A percentile compares a stretch with the other conserved stretches of the same genome.
Conservation (phyloP, 2,888 invertebrate genomes). For the Chydorus sphaericus region DNA sequence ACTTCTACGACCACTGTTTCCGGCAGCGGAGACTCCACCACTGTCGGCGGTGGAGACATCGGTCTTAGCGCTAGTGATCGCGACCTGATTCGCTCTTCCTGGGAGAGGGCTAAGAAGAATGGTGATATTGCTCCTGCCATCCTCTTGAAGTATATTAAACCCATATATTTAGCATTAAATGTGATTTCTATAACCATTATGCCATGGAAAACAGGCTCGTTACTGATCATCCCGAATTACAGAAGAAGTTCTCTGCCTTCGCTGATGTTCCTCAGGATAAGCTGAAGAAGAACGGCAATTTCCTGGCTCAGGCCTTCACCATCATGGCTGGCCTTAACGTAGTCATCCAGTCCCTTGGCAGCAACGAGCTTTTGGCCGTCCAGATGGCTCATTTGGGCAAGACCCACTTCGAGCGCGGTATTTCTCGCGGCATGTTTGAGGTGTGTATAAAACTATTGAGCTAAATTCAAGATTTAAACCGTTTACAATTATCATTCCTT, state of each 20-base stretch:
- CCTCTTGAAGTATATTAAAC: background rate
- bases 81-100: background rate
- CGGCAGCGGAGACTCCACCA: too few species aligned
- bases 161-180: too few species aligned
- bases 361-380: background rate
- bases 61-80: too few species aligned
- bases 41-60: too few species aligned
- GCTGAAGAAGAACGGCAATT: slow-evolving; percentile 33
- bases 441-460: background rate
- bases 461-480: background rate
- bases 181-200: too few species aligned
- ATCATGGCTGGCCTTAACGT: slow-evolving; percentile 36
- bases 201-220: too few species aligned
- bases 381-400: slow-evolving; percentile 5
- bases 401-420: slow-evolving; percentile 25
- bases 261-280: slow-evolving; percentile 33
- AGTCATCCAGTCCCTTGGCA: slow-evolving; percentile 29
- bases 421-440: background rate
- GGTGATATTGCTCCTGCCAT: background rate
- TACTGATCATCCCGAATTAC: slow-evolving; percentile 34
- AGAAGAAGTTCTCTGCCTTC: slow-evolving; percentile 35
- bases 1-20: too few species aligned
- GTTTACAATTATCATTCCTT: background rate
- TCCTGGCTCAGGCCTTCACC: slow-evolving; percentile 39
- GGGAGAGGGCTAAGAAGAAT: background rate